Conservation (phyloP, 2,113 vertebrate species). For the Datnioides undecimradiatus region DNA sequence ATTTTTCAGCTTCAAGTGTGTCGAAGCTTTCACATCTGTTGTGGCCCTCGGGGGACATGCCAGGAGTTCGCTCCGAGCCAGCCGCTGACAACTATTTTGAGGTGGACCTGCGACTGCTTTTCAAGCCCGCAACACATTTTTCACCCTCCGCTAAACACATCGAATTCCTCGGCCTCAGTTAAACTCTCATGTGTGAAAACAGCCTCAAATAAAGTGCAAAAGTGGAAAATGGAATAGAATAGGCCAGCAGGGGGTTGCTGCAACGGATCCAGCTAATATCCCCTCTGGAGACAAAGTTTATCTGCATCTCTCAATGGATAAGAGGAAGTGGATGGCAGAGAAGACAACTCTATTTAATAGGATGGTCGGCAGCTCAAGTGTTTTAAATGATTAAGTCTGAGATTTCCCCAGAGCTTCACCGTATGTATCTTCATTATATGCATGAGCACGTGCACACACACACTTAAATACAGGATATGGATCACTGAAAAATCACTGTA, state of each 20-base stretch:
- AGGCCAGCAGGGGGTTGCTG: conserved; percentile 53
- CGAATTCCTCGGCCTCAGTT: conserved; percentile 57
- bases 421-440: conserved; percentile 19
- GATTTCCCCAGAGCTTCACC: conserved; percentile 23
- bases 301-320: conserved; percentile 61
- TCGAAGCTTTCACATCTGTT: conserved; percentile 42
- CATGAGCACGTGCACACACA: neutral
- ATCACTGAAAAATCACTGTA: neutral
- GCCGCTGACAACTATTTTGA: conserved; percentile 54
- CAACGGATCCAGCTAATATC: conserved; percentile 63
- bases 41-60: conserved; percentile 35
- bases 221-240: conserved; percentile 72
- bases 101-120: conserved; percentile 54
- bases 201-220: conserved; percentile 72
- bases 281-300: conserved; percentile 59
- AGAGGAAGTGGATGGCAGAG: conserved; percentile 25
- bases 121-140: conserved; percentile 63
- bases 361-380: conserved; percentile 32
- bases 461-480: neutral
- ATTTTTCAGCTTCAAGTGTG: conserved; percentile 42
- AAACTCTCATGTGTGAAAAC: conserved; percentile 74
- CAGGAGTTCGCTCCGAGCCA: conserved; percentile 38
- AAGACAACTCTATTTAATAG: conserved; percentile 50
- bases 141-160: conserved; percentile 72
- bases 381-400: conserved; percentile 51